phyloP scores from a whole-genome alignment of 2,113 vertebrate genomes.

The Parotia lawesii region DNA sequence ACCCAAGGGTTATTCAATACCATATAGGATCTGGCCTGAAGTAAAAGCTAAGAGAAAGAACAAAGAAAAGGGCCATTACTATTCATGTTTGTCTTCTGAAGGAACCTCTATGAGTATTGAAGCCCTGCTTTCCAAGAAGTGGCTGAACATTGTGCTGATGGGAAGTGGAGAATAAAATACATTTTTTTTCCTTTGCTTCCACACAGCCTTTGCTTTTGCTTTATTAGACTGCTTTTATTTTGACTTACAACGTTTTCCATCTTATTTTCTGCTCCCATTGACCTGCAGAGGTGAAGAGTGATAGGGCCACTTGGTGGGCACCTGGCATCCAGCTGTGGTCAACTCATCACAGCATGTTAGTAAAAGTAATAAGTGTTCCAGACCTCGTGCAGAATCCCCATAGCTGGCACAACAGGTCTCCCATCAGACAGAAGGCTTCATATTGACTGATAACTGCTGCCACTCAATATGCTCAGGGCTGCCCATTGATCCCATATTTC shows the following conservation, averaged over 20 bases:
- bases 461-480: not conserved
- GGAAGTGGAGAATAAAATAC: not conserved
- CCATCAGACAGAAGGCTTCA: not conserved
- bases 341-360: not conserved
- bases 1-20: not conserved
- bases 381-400: not conserved
- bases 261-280: not conserved
- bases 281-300: not conserved
- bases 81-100: not conserved
- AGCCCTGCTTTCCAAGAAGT: not conserved
- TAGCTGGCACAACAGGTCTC: not conserved
- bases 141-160: not conserved
- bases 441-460: not conserved
- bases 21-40: not conserved
- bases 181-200: not conserved
- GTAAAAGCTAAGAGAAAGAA: not conserved
- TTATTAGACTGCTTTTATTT: not conserved
- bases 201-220: not conserved
- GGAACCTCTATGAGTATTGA: rapidly evolving
- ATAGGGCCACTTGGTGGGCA: not conserved
- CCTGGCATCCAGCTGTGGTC: not conserved
- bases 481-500: not conserved
- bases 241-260: not conserved
- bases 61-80: not conserved
- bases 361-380: not conserved